Base-by-base conservation (phyloP, 2,888 invertebrate species). In the Drosophila macrospina region DNA sequence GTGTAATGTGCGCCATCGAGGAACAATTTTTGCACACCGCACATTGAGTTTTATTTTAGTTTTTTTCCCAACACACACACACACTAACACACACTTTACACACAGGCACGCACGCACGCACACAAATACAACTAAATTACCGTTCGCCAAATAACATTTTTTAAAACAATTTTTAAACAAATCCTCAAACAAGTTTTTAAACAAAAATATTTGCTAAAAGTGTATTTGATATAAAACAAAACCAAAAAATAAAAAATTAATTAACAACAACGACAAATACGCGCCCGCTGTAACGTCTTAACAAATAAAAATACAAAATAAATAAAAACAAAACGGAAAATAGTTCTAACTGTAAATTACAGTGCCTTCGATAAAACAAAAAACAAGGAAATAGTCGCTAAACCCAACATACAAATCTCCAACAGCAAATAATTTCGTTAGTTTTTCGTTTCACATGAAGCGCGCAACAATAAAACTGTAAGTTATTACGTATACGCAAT, bases 1-100 rank as follows among this genome's bases (percentile, higher is more conserved):
- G 86, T 83, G 89, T 84, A 81, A 81, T 89, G 89, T 90, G 80
- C 76, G 79, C 79, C 81, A 82, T 85, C 80, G 71, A 85, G 70
- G 69, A 87, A 73, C 73, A 71, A 72, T 62, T 81, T 78, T 75
- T 75, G 81, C 86, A 86, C 87, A 66, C 69, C 68, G 64, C 85
- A 70, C 78, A 72, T 80, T 86, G 67, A 84, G 76, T 88, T 88
- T 80, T 66, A 61, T 71, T 79, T 78, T 77, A 76, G 56, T 76
- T 82, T 81, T 74, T 81, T 85, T 70, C 45, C 63, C 64, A 68
- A 64, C 69, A 77, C 74, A 69, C 63, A 44, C 62, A 69, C 42
- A 57, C 47, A 44, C 45, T 36, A 8, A 50, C 32, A 41, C 55
- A 52, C 24, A 16, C 16, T 51, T 51, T 48, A 61, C 50, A 60